These are phyloP conservation scores for Mythimna impura DNA, from an alignment of 2,888 invertebrate genomes.

Conservation along the genomic window DNA sequence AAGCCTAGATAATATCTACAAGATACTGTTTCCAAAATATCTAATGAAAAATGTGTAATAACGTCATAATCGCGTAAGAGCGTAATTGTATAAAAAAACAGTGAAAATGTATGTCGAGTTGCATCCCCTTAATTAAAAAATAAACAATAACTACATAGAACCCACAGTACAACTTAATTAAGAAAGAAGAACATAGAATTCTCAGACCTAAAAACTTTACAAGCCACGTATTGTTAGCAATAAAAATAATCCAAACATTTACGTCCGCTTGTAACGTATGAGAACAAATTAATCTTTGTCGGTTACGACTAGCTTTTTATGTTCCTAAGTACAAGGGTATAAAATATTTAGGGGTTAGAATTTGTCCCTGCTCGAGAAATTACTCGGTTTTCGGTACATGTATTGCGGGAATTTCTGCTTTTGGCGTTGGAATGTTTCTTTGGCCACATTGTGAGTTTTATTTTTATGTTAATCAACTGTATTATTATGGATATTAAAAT, in stretches of 20 bases:
- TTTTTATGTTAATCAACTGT: slow-evolving; percentile 9
- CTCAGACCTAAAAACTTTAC: slow-evolving; percentile 3
- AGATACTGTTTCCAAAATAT: no score
- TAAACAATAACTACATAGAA: no score
- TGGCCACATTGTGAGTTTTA: slow-evolving; percentile 16
- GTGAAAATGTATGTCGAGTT: no score
- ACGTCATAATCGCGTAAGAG: no score
- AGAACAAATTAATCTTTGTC: slow-evolving; percentile 57
- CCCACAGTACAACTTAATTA: background rate
- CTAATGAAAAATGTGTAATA: no score
- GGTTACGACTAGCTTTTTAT: slow-evolving; percentile 48
- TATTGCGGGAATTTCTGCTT: slow-evolving; percentile 21
- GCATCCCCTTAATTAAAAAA: no score
- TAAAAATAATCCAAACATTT: slow-evolving; percentile 49
- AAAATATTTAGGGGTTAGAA: slow-evolving; percentile 48
- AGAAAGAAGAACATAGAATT: slow-evolving; percentile 1
- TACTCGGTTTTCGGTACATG: slow-evolving; percentile 33
- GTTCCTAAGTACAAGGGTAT: slow-evolving; percentile 38
- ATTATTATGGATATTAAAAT: background rate
- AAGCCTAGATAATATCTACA: no score
- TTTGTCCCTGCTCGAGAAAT: slow-evolving; percentile 33
- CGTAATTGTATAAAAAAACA: no score
- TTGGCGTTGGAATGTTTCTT: slow-evolving; percentile 35
- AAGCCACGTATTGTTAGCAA: slow-evolving; percentile 35
- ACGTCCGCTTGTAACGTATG: slow-evolving; percentile 32